These are phyloP conservation scores for Bellardia pandia DNA, from an alignment of 2,888 invertebrate species.

Conservation along the genomic window DNA sequence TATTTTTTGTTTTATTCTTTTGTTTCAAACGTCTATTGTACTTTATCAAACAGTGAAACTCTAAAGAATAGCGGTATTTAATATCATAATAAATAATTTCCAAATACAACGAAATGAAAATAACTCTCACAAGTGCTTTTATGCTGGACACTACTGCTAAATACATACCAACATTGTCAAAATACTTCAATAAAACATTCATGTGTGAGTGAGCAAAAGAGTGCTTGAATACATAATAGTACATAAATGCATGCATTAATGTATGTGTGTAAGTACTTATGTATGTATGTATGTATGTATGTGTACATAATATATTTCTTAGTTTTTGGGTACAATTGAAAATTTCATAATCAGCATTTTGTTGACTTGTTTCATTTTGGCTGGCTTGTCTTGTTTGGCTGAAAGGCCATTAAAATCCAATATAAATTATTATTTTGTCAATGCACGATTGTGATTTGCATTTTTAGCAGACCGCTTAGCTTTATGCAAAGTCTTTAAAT, in stretches of 20 bases:
- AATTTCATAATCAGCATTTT: slow-evolving; percentile 63
- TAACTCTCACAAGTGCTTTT: not conserved
- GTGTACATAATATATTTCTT: not conserved
- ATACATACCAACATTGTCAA: slow-evolving; percentile 43
- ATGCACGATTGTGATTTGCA: not conserved
- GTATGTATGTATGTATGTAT: not conserved
- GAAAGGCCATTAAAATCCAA: slow-evolving; percentile 34
- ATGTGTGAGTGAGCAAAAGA: not conserved
- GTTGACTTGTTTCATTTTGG: slow-evolving; percentile 12
- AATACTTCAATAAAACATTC: slow-evolving; percentile 52
- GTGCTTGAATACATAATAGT: too few species aligned
- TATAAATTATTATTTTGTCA: slow-evolving; percentile 45
- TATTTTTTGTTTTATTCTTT: slow-evolving; percentile 8
- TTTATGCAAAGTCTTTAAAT: not conserved
- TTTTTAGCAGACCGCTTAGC: not conserved
- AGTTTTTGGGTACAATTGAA: slow-evolving; percentile 8
- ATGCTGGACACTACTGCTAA: not conserved
- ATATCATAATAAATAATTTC: not conserved
- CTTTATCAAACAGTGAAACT: not conserved
- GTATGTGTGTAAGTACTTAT: not conserved
- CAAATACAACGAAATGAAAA: not conserved
- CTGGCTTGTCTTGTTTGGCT: not conserved
- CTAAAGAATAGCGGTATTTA: not conserved
- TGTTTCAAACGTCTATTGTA: slow-evolving; percentile 27
- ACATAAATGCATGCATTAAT: not conserved